Evolutionary conservation across 2,797 vertebrate species (phyloP).

Genomic region (Hypotaenidia okinawae): DNA sequence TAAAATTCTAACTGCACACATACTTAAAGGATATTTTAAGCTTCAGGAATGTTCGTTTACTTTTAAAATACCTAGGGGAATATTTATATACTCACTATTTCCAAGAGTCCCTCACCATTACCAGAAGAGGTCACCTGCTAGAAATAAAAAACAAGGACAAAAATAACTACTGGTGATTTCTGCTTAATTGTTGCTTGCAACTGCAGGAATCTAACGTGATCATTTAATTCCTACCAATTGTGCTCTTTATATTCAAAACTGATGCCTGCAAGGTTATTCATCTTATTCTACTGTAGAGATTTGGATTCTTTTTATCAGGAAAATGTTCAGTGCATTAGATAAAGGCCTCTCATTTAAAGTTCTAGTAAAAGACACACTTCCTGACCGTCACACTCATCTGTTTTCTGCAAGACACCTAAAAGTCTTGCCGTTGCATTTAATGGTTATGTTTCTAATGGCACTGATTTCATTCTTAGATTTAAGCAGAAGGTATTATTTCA

Average conservation of each 20-base stretch:
- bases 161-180: not conserved
- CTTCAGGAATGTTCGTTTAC: not conserved
- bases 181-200: not conserved
- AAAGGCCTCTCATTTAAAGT: not conserved
- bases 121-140: not conserved
- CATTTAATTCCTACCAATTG: not conserved
- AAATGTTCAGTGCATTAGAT: not conserved
- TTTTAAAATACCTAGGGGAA: not conserved
- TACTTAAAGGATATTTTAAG: not conserved
- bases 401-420: not conserved
- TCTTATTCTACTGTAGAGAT: not conserved
- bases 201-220: not conserved
- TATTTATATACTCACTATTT: slow-evolving; percentile 24
- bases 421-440: not conserved
- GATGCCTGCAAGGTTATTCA: not conserved
- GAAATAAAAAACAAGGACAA: slow-evolving; percentile 3
- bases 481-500: not conserved
- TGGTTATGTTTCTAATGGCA: not conserved
- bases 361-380: not conserved
- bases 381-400: not conserved
- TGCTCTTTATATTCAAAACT: not conserved
- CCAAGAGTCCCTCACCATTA: not conserved
- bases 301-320: not conserved
- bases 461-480: not conserved
- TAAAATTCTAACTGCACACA: not conserved